Conservation (phyloP, 2,888 invertebrate species). For the Blera fallax region DNA sequence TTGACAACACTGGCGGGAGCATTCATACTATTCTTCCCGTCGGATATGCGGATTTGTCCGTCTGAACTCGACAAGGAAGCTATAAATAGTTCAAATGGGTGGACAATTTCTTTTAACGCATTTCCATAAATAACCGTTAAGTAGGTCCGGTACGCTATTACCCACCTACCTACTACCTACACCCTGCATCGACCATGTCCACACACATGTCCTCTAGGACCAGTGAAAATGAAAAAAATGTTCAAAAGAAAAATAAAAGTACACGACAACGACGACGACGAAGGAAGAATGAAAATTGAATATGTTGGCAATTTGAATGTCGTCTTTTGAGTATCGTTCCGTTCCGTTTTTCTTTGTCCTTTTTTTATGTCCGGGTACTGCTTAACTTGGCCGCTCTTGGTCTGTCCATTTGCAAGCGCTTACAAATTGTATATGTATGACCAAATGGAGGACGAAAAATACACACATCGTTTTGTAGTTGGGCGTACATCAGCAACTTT, state of each 20-base stretch:
- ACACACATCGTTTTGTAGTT: conserved; percentile 27
- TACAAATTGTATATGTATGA: conserved; percentile 1
- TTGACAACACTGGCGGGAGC: background rate
- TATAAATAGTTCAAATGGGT: conserved; percentile 61
- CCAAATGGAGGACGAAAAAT: background rate
- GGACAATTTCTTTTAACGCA: conserved; percentile 54
- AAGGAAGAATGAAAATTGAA: conserved; percentile 46
- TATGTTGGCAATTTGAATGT: conserved; percentile 65
- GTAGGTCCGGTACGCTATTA: conserved; percentile 37
- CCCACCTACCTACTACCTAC: conserved; percentile 28
- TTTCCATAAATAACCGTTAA: conserved; percentile 59
- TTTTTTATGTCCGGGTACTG: background rate
- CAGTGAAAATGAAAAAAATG: conserved; percentile 3
- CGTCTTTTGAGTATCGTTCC: conserved; percentile 25
- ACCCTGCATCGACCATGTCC: background rate
- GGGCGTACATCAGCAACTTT: conserved; percentile 47
- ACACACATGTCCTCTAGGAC: background rate
- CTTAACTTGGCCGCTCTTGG: conserved; percentile 8
- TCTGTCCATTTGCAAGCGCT: conserved; percentile 20
- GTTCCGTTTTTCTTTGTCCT: background rate
- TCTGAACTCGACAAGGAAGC: conserved; percentile 37
- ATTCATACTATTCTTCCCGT: background rate
- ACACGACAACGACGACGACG: background rate
- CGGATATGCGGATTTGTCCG: background rate
- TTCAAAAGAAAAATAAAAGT: background rate